Evolutionary conservation across 2,888 invertebrate species (phyloP).

Genomic region (Caenorhabditis japonica): DNA sequence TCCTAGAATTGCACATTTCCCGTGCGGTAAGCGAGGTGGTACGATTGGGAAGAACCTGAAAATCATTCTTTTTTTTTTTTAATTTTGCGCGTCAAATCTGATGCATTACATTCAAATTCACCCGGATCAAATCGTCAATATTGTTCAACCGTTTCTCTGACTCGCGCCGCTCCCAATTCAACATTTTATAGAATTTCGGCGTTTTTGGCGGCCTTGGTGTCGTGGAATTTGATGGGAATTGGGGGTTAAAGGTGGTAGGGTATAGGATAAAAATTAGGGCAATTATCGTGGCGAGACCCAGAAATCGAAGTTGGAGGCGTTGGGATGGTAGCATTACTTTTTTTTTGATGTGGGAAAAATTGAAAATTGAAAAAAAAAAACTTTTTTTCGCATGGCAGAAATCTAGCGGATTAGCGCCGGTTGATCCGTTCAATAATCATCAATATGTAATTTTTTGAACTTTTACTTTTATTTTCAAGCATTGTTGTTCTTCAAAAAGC

Average conservation of each 20-base stretch:
- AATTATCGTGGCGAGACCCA: background rate
- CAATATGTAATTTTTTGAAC: no score
- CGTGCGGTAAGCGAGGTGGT: constrained; percentile 20
- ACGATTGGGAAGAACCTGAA: constrained; percentile 36
- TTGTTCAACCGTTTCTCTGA: constrained; percentile 32
- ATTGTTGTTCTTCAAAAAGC: no score
- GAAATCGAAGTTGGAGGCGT: constrained; percentile 22
- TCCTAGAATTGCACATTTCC: constrained; percentile 18
- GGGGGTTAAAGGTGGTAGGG: background rate
- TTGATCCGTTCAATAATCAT: no score
- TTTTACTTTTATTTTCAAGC: no score
- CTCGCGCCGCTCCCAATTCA: constrained; percentile 44
- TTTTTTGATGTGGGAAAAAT: background rate
- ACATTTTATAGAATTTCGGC: constrained; percentile 39
- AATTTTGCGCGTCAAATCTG: background rate
- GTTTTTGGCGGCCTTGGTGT: constrained; percentile 19
- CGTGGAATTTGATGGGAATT: background rate
- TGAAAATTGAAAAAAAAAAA: background rate
- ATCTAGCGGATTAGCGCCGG: no score
- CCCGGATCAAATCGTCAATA: constrained; percentile 32
- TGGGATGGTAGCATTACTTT: constrained; percentile 29
- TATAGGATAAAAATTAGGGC: constrained; percentile 2
- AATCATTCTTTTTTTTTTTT: background rate
- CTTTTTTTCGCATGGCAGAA: no score
- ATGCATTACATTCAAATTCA: constrained; percentile 27